phyloP scores from a whole-genome alignment of 2,113 vertebrate genomes.

The Gracilinanus agilis region DNA sequence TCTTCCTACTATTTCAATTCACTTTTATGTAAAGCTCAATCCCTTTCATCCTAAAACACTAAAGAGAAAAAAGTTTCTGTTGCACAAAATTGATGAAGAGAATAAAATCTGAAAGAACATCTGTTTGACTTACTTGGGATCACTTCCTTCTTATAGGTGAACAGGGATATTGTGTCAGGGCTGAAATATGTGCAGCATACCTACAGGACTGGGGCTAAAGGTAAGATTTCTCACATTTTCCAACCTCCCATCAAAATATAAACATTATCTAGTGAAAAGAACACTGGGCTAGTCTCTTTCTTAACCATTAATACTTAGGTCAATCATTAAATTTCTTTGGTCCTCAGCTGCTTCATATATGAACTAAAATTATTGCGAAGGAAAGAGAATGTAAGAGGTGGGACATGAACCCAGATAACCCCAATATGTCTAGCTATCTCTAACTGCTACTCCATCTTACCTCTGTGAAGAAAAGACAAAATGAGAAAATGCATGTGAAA shows the following conservation, averaged over 20 bases:
- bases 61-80: conserved; percentile 14
- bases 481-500: conserved; percentile 6
- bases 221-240: conserved; percentile 71
- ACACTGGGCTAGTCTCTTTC: not conserved
- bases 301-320: not conserved
- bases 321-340: not conserved
- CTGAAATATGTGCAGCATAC: conserved; percentile 89
- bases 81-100: not conserved
- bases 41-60: not conserved
- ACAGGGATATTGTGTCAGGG: conserved; percentile 88
- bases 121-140: conserved; percentile 26
- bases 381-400: not conserved
- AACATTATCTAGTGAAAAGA: not conserved
- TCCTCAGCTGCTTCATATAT: not conserved
- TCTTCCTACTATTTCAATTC: not conserved
- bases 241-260: not conserved
- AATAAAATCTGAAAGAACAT: not conserved
- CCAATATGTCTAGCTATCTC: not conserved
- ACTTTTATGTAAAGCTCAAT: conserved; percentile 6
- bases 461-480: conserved; percentile 7
- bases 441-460: not conserved
- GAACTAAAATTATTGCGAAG: not conserved
- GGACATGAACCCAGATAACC: not conserved
- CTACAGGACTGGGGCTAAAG: conserved; percentile 87
- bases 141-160: conserved; percentile 82